phyloP scores from a whole-genome alignment of 2,888 invertebrate genomes.

The Rhamnusium bicolor region DNA sequence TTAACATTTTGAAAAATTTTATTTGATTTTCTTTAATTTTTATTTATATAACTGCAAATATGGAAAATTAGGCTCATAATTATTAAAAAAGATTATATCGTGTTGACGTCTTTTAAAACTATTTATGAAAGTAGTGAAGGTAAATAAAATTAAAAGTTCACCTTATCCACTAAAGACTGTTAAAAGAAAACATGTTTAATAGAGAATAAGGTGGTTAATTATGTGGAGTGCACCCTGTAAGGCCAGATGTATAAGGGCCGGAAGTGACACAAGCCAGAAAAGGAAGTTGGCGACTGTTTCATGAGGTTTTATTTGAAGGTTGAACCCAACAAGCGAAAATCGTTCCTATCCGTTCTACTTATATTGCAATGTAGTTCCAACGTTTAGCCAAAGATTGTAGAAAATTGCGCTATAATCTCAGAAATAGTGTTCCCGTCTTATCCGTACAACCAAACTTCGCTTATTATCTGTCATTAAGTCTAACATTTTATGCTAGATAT shows the following conservation, averaged over 20 bases:
- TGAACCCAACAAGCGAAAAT: constrained; percentile 57
- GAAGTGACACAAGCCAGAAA: constrained; percentile 64
- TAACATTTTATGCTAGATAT: constrained; percentile 27
- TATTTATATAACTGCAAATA: too few relatives aligned
- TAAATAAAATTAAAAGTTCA: neutral
- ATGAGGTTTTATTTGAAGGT: constrained; percentile 64
- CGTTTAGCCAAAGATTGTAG: constrained; percentile 57
- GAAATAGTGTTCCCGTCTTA: constrained; percentile 33
- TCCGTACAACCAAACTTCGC: constrained; percentile 28
- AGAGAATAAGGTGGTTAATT: constrained; percentile 30
- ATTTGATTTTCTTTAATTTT: too few relatives aligned
- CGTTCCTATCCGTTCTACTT: constrained; percentile 64
- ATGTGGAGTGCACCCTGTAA: constrained; percentile 44
- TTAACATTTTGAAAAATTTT: too few relatives aligned
- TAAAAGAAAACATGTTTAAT: constrained; percentile 28
- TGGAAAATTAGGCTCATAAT: too few relatives aligned
- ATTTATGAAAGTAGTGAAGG: neutral
- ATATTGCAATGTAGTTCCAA: constrained; percentile 59
- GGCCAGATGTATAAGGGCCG: constrained; percentile 44
- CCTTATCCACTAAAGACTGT: neutral
- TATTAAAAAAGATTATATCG: too few relatives aligned
- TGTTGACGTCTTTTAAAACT: neutral
- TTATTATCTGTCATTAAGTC: constrained; percentile 35
- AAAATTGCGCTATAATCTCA: constrained; percentile 39
- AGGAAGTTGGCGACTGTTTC: constrained; percentile 62